phyloP scores from a whole-genome alignment of 2,888 invertebrate genomes.

The Ischnus inquisitorius region DNA sequence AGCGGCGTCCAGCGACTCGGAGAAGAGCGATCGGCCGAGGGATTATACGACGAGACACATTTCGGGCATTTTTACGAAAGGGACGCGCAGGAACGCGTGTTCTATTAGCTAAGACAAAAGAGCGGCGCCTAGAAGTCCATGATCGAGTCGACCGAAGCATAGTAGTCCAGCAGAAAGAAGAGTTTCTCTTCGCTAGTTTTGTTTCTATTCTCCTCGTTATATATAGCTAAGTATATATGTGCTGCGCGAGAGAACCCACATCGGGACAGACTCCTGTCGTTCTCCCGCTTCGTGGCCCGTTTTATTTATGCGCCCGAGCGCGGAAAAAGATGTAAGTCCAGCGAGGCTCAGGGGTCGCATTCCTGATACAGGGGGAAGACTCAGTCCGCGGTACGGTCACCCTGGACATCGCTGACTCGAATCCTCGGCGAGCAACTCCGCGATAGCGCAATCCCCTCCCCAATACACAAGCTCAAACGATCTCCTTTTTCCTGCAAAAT shows the following conservation, averaged over 20 bases:
- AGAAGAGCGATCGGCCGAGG: constrained; percentile 80
- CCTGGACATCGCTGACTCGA: constrained; percentile 15
- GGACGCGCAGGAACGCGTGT: constrained; percentile 84
- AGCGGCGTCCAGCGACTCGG: constrained; percentile 21
- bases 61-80: constrained; percentile 83
- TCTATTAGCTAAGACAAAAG: constrained; percentile 85
- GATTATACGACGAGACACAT: constrained; percentile 84
- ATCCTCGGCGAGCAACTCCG: constrained; percentile 20
- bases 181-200: neutral
- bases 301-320: constrained; percentile 84
- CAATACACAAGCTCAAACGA: constrained; percentile 9
- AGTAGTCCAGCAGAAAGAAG: constrained; percentile 1
- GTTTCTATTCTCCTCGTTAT: constrained; percentile 24
- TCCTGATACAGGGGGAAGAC: constrained; percentile 72
- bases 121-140: constrained; percentile 83
- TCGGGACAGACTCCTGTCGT: constrained; percentile 34
- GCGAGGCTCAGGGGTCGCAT: constrained; percentile 77
- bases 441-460: constrained; percentile 19
- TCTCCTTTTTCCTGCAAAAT: neutral
- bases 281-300: constrained; percentile 71
- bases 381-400: constrained; percentile 10
- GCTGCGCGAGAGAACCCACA: constrained; percentile 23
- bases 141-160: constrained; percentile 11
- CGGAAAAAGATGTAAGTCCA: constrained; percentile 85
- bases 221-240: neutral